These are phyloP conservation scores for Aphodius granarius DNA, from an alignment of 2,888 invertebrate genomes.

Conservation along the genomic window DNA sequence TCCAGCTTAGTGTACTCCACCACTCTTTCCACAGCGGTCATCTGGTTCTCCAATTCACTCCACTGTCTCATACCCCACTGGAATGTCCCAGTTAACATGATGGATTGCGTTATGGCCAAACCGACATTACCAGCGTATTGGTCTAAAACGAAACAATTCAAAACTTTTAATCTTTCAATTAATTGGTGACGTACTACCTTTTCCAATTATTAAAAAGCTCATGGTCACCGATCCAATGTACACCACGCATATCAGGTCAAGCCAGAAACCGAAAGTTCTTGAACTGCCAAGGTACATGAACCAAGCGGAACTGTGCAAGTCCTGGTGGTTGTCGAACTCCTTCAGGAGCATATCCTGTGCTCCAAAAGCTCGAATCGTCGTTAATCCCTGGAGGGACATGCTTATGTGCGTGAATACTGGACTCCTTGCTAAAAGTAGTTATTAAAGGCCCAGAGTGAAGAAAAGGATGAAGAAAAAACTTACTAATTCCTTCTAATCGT, in stretches of 20 bases:
- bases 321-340: slow-evolving; percentile 66
- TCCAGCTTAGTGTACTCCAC: slow-evolving; percentile 43
- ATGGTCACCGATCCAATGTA: slow-evolving; percentile 57
- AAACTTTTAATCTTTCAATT: neutral
- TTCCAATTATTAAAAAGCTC: slow-evolving; percentile 21
- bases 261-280: slow-evolving; percentile 71
- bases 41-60: slow-evolving; percentile 63
- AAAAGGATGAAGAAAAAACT: slow-evolving; percentile 6
- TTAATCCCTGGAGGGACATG: slow-evolving; percentile 73
- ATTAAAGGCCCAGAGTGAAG: neutral
- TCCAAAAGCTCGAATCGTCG: slow-evolving; percentile 75
- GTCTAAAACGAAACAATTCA: slow-evolving; percentile 35
- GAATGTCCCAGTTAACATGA: slow-evolving; percentile 58
- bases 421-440: slow-evolving; percentile 58
- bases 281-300: slow-evolving; percentile 65
- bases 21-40: slow-evolving; percentile 88
- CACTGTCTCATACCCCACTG: slow-evolving; percentile 78
- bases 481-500: slow-evolving; percentile 64
- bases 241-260: slow-evolving; percentile 67
- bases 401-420: slow-evolving; percentile 78
- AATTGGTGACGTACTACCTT: slow-evolving; percentile 15
- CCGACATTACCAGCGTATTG: slow-evolving; percentile 48
- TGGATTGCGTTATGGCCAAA: slow-evolving; percentile 48
- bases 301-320: slow-evolving; percentile 75
- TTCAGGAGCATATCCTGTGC: slow-evolving; percentile 66